phyloP scores from a whole-genome alignment of 2,888 invertebrate genomes.

The Drosophila atripex region DNA sequence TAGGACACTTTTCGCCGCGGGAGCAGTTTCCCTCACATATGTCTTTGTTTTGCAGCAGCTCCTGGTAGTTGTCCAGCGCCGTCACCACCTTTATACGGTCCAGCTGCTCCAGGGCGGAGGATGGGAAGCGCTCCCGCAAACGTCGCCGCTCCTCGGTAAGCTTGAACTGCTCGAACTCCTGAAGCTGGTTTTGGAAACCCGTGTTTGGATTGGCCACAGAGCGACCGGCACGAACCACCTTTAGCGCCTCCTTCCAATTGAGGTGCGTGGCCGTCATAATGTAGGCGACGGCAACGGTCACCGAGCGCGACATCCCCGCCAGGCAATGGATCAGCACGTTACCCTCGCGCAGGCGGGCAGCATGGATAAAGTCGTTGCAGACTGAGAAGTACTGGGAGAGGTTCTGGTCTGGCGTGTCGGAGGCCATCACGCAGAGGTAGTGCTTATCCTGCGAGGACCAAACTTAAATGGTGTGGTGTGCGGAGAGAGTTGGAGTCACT shows the following conservation, averaged over 20 bases:
- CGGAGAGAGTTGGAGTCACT: conserved; percentile 79
- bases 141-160: conserved; percentile 93
- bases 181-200: conserved; percentile 97
- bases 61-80: conserved; percentile 93
- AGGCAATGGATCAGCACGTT: conserved; percentile 97
- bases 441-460: conserved; percentile 92
- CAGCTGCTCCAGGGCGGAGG: conserved; percentile 88
- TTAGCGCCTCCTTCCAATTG: conserved; percentile 95
- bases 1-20: conserved; percentile 93
- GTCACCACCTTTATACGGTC: conserved; percentile 91
- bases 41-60: conserved; percentile 90
- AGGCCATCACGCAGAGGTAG: conserved; percentile 97
- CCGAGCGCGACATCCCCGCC: conserved; percentile 98
- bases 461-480: not conserved
- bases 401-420: conserved; percentile 97
- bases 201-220: conserved; percentile 97
- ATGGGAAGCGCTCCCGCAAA: conserved; percentile 93
- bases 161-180: conserved; percentile 93
- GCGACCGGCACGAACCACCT: conserved; percentile 95
- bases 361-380: conserved; percentile 98
- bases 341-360: conserved; percentile 94
- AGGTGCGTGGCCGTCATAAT: conserved; percentile 96
- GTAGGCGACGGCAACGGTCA: conserved; percentile 97
- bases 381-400: conserved; percentile 95
- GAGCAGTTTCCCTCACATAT: conserved; percentile 95